phyloP scores from a whole-genome alignment of 2,888 invertebrate genomes.

The Doris montereyensis region DNA sequence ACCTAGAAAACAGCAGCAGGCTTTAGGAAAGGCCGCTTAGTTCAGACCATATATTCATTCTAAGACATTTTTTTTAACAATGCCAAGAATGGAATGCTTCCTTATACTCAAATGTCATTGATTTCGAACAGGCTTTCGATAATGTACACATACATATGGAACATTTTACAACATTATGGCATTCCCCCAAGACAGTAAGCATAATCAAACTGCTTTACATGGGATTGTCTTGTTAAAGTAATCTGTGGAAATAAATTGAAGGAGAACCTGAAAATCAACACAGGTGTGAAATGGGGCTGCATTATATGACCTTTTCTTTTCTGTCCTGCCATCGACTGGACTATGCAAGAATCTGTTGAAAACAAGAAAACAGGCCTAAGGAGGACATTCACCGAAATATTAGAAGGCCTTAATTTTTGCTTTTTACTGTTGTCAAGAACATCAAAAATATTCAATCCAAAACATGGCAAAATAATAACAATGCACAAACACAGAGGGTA shows the following conservation, averaged over 20 bases:
- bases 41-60: not conserved
- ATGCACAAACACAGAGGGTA: too few species aligned
- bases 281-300: not conserved
- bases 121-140: not conserved
- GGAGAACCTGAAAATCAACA: not conserved
- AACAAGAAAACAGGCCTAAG: not conserved
- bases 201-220: not conserved
- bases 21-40: not conserved
- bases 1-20: too few species aligned
- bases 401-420: not conserved
- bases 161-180: not conserved
- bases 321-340: not conserved
- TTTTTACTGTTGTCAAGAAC: too few species aligned
- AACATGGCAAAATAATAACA: too few species aligned
- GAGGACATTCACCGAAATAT: not conserved
- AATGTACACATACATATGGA: not conserved
- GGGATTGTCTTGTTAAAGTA: not conserved
- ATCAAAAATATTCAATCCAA: too few species aligned
- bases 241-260: not conserved
- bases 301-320: too few species aligned
- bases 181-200: not conserved
- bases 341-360: not conserved
- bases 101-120: not conserved
- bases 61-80: not conserved
- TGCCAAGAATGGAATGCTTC: not conserved